Evolutionary conservation across 2,113 vertebrate genomes (phyloP).

Genomic region (Cochlearius cochlearius): DNA sequence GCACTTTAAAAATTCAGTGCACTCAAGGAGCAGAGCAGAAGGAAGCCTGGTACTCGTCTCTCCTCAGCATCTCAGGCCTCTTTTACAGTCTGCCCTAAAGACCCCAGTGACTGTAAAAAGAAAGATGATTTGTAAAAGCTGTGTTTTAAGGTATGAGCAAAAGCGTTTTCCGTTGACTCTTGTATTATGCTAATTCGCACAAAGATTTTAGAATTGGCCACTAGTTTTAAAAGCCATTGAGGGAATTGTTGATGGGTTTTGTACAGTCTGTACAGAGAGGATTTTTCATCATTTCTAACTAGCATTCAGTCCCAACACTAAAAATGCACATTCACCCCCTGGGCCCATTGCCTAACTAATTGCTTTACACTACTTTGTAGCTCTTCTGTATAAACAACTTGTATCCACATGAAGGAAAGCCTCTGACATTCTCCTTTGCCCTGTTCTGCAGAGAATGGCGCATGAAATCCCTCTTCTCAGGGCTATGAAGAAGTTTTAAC

Average conservation of each 20-base stretch:
- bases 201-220: background rate
- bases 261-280: background rate
- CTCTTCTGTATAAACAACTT: background rate
- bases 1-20: background rate
- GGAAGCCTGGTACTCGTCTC: background rate
- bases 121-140: background rate
- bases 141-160: background rate
- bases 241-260: background rate
- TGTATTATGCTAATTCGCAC: background rate
- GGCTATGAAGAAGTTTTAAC: background rate
- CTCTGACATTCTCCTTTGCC: background rate
- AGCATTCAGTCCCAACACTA: background rate
- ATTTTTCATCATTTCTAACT: background rate
- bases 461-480: background rate
- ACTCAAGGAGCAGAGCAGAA: background rate
- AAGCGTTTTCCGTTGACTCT: background rate
- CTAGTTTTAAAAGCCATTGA: background rate
- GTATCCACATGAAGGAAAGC: background rate
- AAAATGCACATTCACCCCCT: background rate
- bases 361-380: background rate
- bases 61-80: background rate
- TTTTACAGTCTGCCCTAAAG: background rate
- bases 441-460: background rate
- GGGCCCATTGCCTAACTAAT: background rate
- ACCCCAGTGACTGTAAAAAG: accelerated